These are phyloP conservation scores for Clivina fossor DNA, from an alignment of 2,888 invertebrate genomes.

Conservation along the genomic window DNA sequence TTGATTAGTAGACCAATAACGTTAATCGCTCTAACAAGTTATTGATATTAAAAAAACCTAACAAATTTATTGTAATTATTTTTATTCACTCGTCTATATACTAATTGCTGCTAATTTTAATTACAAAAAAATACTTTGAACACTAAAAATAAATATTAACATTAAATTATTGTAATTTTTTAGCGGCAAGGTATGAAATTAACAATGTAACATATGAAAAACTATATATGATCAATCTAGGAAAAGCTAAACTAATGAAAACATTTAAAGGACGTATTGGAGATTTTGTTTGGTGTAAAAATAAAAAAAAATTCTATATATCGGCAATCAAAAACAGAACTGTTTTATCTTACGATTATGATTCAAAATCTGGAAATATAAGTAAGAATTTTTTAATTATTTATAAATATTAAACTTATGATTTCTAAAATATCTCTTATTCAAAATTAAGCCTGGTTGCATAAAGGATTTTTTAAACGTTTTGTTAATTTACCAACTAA, in stretches of 20 bases:
- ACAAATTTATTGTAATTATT: no score
- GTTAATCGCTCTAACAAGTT: no score
- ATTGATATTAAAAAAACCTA: no score
- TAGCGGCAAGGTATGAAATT: conserved; percentile 7
- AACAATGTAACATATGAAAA: background rate
- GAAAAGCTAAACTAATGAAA: conserved; percentile 10
- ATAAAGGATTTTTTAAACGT: no score
- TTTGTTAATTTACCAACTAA: no score
- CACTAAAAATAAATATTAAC: background rate
- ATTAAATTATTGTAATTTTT: background rate
- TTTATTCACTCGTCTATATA: no score
- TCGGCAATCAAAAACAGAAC: background rate
- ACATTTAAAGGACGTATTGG: background rate
- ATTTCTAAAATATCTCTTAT: no score
- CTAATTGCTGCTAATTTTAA: no score
- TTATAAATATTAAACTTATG: background rate
- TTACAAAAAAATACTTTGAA: no score
- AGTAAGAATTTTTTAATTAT: background rate
- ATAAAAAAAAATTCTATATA: conserved; percentile 1
- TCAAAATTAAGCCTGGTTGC: no score
- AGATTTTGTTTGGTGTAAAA: conserved; percentile 7
- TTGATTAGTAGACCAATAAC: no score
- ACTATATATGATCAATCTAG: conserved; percentile 6
- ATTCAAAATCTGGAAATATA: conserved; percentile 1
- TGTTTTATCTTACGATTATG: conserved; percentile 11